Base-by-base conservation (phyloP, 1,140 invertebrate genomes). In the Neelides sp. region DNA sequence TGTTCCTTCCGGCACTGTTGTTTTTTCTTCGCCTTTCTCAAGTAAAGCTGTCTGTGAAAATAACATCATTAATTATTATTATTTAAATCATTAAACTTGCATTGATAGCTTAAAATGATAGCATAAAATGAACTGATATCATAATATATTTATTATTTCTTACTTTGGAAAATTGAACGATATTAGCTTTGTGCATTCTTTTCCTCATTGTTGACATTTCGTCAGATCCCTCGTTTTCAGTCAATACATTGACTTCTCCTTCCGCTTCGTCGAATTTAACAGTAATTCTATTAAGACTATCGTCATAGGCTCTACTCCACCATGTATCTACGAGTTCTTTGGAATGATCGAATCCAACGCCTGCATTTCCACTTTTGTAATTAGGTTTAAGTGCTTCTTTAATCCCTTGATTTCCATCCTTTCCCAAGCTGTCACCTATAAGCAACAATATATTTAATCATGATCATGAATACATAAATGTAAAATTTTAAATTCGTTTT, bases 281-380 rank as follows among this genome's bases (percentile, higher is more conserved):
- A 44, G 52, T 50, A 24, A 61, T 49, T 4, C 52, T 20, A 1
- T 48, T 54, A 3, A 61, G 28, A 24, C 52, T 52, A 34, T 57
- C 55, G 23, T 48, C 32, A 35, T 57, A 57, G 0, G 55, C 42
- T 32, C 52, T 46, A 4, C 49, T 51, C 59, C 59, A 61, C 59
- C 59, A 61, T 13, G 55, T 47, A 28, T 61, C 59, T 3, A 52
- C 50, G 1, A 61, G 32, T 17, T 61, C 59, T 37, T 61, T 57
- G 0, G 51, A 49, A 7, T 57, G 17, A 15, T 61, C 55, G 54
- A 55, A 61, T n/a, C 59, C 59, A 49, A 61, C 52, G 20, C 59
- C 59, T 45, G 52, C 52, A 24, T 57, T 61, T 20, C 55, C 55
- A 19, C 23, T 28, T 45, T 57, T 61, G 26, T 54, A 55, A 26